These are phyloP conservation scores for Aphis craccivora DNA, from an alignment of 1,140 invertebrate species.

Conservation along the genomic window DNA sequence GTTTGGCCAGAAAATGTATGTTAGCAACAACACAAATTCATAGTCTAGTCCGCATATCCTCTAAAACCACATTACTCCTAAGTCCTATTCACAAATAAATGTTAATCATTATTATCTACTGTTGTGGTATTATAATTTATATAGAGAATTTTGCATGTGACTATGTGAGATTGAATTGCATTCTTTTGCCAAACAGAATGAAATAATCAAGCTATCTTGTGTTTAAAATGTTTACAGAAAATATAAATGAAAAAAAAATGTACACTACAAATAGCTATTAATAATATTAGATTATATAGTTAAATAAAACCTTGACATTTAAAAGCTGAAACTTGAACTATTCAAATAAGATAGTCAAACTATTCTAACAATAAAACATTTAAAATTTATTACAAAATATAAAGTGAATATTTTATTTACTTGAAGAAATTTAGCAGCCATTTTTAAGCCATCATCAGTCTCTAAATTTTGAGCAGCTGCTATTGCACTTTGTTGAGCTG, in stretches of 20 bases:
- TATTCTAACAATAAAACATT: background rate
- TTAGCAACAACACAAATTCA: too few relatives aligned
- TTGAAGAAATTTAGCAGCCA: slow-evolving; percentile 91
- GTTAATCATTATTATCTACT: too few relatives aligned
- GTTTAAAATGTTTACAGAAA: too few relatives aligned
- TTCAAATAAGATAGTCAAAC: background rate
- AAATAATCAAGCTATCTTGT: too few relatives aligned
- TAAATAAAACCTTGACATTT: background rate
- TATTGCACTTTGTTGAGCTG: slow-evolving; percentile 88
- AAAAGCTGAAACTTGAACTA: background rate
- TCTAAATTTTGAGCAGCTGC: slow-evolving; percentile 85
- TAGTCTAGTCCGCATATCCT: too few relatives aligned
- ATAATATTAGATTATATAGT: background rate
- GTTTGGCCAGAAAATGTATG: too few relatives aligned
- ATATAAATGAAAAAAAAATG: too few relatives aligned
- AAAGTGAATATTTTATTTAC: slow-evolving; percentile 65
- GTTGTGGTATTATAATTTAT: too few relatives aligned
- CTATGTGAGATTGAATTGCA: background rate
- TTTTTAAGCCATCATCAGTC: slow-evolving; percentile 92
- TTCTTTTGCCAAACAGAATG: too few relatives aligned
- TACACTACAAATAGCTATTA: too few relatives aligned
- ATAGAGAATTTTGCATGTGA: background rate
- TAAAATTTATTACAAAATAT: background rate
- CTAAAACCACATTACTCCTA: too few relatives aligned
- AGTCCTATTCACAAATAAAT: too few relatives aligned